Conservation (phyloP, 2,888 invertebrate genomes). For the Acleris emargana region DNA sequence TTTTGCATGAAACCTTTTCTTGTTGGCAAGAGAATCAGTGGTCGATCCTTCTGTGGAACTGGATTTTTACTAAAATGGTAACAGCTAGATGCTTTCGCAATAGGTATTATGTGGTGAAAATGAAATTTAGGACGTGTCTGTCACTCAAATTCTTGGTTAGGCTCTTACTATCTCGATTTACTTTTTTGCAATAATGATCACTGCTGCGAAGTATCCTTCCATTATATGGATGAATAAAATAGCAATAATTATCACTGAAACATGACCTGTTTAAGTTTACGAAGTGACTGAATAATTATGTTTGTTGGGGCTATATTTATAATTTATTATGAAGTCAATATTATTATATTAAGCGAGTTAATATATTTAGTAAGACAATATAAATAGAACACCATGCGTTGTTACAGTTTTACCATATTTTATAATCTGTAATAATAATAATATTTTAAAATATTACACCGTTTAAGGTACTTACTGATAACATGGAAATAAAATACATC, state of each 20-base stretch:
- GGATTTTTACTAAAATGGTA: too few species aligned
- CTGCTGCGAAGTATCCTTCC: not conserved
- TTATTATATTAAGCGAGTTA: slow-evolving; percentile 21
- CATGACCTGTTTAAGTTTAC: slow-evolving; percentile 28
- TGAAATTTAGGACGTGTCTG: not conserved
- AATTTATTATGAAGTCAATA: slow-evolving; percentile 24
- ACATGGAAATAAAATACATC: slow-evolving; percentile 12
- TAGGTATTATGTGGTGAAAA: not conserved
- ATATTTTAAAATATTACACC: slow-evolving; percentile 11
- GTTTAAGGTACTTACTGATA: slow-evolving; percentile 4
- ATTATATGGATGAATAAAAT: slow-evolving; percentile 9
- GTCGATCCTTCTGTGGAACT: too few species aligned
- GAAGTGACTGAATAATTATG: slow-evolving; percentile 31
- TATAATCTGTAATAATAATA: slow-evolving; percentile 20
- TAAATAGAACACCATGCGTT: slow-evolving; percentile 28
- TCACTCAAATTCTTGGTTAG: not conserved
- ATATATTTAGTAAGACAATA: slow-evolving; percentile 14
- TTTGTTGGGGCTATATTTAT: slow-evolving; percentile 19
- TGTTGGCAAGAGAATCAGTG: too few species aligned
- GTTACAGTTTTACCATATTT: slow-evolving; percentile 35
- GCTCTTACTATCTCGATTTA: not conserved
- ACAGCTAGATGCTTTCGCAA: not conserved
- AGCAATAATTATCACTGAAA: slow-evolving; percentile 24
- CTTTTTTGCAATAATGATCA: not conserved
- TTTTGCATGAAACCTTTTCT: too few species aligned